A percentile compares a stretch with the other conserved stretches of the same genome.
phyloP scores from a whole-genome alignment of 2,797 vertebrate genomes.

The Amblyraja radiata region DNA sequence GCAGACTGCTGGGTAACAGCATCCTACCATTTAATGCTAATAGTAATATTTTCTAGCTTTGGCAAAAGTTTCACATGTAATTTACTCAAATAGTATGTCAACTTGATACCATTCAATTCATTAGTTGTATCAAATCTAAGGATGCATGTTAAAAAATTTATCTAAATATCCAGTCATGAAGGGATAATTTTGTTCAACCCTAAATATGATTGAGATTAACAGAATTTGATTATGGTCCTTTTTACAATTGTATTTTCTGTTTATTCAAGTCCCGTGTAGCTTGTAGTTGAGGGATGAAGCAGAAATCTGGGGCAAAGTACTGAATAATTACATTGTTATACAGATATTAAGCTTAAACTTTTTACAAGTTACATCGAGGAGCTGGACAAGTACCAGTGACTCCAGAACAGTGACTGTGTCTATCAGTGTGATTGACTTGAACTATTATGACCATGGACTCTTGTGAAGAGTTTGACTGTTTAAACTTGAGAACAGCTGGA shows the following conservation, averaged over 20 bases:
- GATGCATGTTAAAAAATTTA: neutral
- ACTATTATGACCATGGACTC: too few species aligned
- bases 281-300: neutral
- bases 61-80: neutral
- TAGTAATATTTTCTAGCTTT: neutral
- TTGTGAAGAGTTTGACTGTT: too few species aligned
- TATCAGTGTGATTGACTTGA: too few species aligned
- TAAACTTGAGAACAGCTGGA: too few species aligned
- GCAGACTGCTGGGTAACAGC: neutral
- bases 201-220: too few species aligned
- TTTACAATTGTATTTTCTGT: neutral
- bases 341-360: neutral
- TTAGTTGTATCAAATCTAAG: neutral
- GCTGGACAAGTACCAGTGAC: too few species aligned
- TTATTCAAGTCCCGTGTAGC: neutral
- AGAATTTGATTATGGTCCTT: neutral
- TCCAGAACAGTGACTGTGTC: too few species aligned
- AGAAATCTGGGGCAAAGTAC: neutral
- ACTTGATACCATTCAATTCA: neutral
- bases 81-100: neutral
- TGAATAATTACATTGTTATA: neutral
- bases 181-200: neutral
- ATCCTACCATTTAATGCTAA: neutral
- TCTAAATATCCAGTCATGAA: neutral
- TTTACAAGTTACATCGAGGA: neutral